Evolutionary conservation across 2,797 vertebrate genomes (phyloP), one percentile per base, ranked within the genome.

Genomic region (Melanotaenia pygmaea): DNA sequence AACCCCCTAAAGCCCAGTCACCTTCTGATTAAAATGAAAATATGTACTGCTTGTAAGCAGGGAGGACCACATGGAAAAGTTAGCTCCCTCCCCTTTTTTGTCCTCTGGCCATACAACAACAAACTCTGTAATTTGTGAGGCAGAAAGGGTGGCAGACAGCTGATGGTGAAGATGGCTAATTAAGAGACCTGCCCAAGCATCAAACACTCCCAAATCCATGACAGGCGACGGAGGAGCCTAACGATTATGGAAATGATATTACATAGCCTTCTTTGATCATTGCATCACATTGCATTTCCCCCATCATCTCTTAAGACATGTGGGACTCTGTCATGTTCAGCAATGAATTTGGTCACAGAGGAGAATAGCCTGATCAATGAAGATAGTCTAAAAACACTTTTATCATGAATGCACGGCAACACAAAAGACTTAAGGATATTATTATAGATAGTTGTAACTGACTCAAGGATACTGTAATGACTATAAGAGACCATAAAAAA

Each of bases 191-290:
- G 93, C 92, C 92, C 89, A 88, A 92, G 91, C 93, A 93, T 94
- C 90, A 92, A 91, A 93, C 90, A 81, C 83, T 88, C 86, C 83
- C 77, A 85, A 89, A 92, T 86, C 90, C 91, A 92, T 92, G 87
- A 91, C 91, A 94, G 91, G 85, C 86, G 80, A 90, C 63, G 67
- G 86, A 90, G 84, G 86, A 91, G 86, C 85, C 89, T 88, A 89
- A 93, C 91, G 85, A 93, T 94, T 93, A 94, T 93, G 93, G 92
- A 94, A 94, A 93, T 93, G 86, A 91, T 91, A 93, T 94, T 94
- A 93, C 93, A 94, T 90, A 81, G 88, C 65, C 80, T 84, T 91
- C 91, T 93, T 93, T 94, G 92, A 94, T 94, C 90, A 90, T 95
- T 94, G 92, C 94, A 95, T 94, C 94, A 94, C 91, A 90, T 93